phyloP scores from a whole-genome alignment of 2,888 invertebrate genomes.

The Drosophila formosana region DNA sequence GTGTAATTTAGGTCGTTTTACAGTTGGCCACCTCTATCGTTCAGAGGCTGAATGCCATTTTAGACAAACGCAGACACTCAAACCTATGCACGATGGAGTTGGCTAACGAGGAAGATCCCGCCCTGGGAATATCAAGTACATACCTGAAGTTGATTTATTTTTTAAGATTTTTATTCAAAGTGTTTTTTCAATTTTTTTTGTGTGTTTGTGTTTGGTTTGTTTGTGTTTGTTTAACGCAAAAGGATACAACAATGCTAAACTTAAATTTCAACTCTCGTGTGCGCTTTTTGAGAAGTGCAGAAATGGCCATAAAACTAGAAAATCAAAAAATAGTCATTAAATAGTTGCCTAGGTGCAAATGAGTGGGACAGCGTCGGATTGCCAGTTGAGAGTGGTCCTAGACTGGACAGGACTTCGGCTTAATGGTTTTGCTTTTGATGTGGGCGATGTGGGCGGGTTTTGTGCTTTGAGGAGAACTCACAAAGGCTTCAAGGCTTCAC shows the following conservation, averaged over 20 bases:
- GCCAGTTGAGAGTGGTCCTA: slow-evolving; percentile 5
- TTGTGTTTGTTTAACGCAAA: slow-evolving; percentile 41
- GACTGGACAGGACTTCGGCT: slow-evolving; percentile 33
- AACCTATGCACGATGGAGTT: slow-evolving; percentile 78
- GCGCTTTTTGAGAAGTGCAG: slow-evolving; percentile 28
- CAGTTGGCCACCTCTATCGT: slow-evolving; percentile 69
- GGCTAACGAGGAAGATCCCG: slow-evolving; percentile 33
- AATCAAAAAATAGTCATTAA: slow-evolving; percentile 56
- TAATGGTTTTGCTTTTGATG: slow-evolving; percentile 19
- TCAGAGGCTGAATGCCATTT: slow-evolving; percentile 69
- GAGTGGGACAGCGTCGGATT: slow-evolving; percentile 44
- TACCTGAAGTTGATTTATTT: slow-evolving; percentile 25
- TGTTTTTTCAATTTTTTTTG: slow-evolving; percentile 47
- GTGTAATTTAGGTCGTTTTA: slow-evolving; percentile 35
- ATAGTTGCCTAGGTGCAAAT: slow-evolving; percentile 60
- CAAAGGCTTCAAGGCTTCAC: slow-evolving; percentile 5
- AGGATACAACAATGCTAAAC: slow-evolving; percentile 67
- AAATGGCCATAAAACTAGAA: slow-evolving; percentile 72
- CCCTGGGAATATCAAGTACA: background rate
- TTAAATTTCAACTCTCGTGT: slow-evolving; percentile 62
- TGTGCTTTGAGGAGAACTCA: slow-evolving; percentile 18
- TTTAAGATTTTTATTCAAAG: slow-evolving; percentile 46
- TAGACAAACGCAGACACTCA: slow-evolving; percentile 67
- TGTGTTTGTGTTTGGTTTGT: slow-evolving; percentile 24
- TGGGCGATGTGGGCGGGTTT: slow-evolving; percentile 40